Conservation (phyloP, 2,113 vertebrate species). For the Poicephalus gulielmi region DNA sequence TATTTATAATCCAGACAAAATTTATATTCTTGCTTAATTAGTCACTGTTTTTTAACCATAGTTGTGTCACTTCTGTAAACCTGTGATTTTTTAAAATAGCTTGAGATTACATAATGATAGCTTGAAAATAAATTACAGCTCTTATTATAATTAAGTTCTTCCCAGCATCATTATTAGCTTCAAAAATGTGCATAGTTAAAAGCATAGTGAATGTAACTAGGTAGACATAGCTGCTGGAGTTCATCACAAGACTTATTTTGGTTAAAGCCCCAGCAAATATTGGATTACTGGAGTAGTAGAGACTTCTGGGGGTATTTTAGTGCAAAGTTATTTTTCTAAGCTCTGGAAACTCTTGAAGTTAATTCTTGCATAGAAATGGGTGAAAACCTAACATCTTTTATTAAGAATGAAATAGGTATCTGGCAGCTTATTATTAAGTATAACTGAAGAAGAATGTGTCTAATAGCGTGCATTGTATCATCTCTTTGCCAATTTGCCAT, state of each 20-base stretch:
- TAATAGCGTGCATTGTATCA: fast-evolving
- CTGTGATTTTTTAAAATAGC: neutral
- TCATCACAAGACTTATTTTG: neutral
- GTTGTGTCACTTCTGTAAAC: neutral
- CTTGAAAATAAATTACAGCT: neutral
- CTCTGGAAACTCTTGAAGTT: neutral
- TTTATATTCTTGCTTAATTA: neutral
- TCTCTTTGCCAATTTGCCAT: neutral
- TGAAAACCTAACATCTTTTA: neutral
- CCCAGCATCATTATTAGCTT: neutral
- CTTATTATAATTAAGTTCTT: neutral
- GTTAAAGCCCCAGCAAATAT: neutral
- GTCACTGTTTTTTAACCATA: neutral
- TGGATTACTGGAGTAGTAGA: neutral
- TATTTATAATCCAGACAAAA: neutral
- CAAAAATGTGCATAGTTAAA: neutral
- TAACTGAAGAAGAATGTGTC: neutral
- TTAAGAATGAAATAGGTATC: neutral
- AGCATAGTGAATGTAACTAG: neutral
- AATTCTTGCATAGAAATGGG: neutral
- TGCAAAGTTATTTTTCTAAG: neutral
- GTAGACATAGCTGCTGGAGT: neutral
- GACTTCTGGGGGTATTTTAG: neutral
- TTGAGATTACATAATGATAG: neutral
- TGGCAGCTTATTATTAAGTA: neutral